Conservation (phyloP, 2,888 invertebrate species). For the Agrochola litura region DNA sequence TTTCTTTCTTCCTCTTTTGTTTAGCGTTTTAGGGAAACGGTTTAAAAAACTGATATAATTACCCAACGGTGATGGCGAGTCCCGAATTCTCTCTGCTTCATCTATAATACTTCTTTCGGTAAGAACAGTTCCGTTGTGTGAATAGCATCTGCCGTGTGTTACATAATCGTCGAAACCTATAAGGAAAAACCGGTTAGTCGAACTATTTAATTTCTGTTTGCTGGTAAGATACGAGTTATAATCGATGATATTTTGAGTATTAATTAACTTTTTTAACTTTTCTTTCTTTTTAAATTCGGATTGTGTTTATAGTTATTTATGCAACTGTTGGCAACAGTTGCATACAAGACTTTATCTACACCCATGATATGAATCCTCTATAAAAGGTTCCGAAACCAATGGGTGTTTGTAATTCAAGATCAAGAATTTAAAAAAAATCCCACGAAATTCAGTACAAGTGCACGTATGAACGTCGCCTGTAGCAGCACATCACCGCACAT, state of each 20-base stretch:
- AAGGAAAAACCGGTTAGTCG: background rate
- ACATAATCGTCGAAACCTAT: constrained; percentile 8
- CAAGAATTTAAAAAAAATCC: no score
- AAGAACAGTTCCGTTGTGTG: background rate
- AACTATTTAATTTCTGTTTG: background rate
- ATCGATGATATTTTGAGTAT: no score
- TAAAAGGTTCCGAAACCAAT: no score
- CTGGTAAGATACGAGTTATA: background rate
- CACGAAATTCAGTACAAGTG: no score
- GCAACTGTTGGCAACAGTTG: no score
- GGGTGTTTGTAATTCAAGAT: no score
- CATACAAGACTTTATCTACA: no score
- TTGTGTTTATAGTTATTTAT: no score
- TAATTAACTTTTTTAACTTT: background rate
- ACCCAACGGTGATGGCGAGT: constrained; percentile 19
- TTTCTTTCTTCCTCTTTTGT: background rate
- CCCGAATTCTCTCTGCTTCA: rapidly evolving
- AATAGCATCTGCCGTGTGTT: constrained; percentile 32
- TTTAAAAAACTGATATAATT: constrained; percentile 1
- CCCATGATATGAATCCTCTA: no score
- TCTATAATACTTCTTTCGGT: background rate
- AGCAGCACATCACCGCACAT: no score
- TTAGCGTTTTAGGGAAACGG: background rate
- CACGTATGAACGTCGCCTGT: no score
- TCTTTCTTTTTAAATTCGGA: background rate